Conservation (phyloP, 2,113 vertebrate species). For the Potamarius usumacintae region DNA sequence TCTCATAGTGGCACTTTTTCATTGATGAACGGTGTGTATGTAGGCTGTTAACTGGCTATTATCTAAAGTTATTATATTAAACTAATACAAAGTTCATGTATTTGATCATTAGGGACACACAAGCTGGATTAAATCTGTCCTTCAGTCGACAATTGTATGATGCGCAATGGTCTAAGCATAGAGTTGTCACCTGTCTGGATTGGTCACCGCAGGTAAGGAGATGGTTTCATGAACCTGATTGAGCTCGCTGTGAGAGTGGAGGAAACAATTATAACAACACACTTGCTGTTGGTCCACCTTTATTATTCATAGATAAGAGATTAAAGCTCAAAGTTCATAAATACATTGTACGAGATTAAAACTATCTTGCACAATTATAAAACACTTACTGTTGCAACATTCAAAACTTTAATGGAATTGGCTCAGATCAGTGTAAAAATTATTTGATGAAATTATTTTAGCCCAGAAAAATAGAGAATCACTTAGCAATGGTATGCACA, state of each 20-base stretch:
- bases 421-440: not conserved
- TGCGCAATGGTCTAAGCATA: constrained; percentile 89
- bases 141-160: constrained; percentile 86
- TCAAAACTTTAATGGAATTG: not conserved
- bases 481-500: not conserved
- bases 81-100: not conserved
- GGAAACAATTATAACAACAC: not conserved
- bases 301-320: not conserved
- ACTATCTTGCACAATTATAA: not conserved
- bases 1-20: not conserved
- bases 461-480: not conserved
- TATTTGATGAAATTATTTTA: not conserved
- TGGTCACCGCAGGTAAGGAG: constrained; percentile 85
- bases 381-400: not conserved
- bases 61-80: not conserved
- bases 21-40: not conserved
- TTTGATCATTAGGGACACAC: constrained; percentile 74
- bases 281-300: not conserved
- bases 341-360: not conserved
- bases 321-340: not conserved
- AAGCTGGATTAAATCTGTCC: constrained; percentile 85
- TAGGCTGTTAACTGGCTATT: not conserved
- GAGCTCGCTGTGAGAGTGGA: not conserved
- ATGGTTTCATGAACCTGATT: not conserved
- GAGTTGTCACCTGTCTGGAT: constrained; percentile 86